Conservation (phyloP, 1,140 invertebrate species). For the Ceratitis capitata region DNA sequence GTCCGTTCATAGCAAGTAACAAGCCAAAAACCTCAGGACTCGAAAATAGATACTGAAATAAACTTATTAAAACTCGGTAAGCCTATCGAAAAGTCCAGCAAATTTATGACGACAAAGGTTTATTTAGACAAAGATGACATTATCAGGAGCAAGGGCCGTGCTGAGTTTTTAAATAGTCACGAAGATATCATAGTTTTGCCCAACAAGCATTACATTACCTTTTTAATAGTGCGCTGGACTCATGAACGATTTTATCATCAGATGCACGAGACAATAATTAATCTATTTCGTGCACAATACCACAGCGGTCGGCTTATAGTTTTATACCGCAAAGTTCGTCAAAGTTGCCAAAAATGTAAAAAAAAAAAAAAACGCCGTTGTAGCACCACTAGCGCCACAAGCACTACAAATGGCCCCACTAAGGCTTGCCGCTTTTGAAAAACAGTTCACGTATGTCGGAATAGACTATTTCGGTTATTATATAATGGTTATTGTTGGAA, state of each 20-base stretch:
- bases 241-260: constrained; percentile 45
- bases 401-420: background rate
- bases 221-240: constrained; percentile 52
- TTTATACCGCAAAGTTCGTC: background rate
- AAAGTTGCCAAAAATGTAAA: constrained; percentile 3
- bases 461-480: too few species aligned
- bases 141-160: background rate
- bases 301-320: background rate
- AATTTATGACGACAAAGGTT: constrained; percentile 21
- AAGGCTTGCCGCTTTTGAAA: background rate
- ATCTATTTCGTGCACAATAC: constrained; percentile 5
- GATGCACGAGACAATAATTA: constrained; percentile 38
- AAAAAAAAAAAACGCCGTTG: too few species aligned
- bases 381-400: background rate
- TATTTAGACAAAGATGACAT: constrained; percentile 36
- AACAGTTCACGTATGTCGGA: too few species aligned
- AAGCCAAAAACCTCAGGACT: background rate
- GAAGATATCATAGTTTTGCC: constrained; percentile 29
- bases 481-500: background rate
- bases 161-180: constrained; percentile 13
- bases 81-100: background rate
- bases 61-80: background rate
- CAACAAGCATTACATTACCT: constrained; percentile 54
- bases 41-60: background rate
- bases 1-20: background rate